phyloP scores from a whole-genome alignment of 2,113 vertebrate species.

The Menidia beryllina region DNA sequence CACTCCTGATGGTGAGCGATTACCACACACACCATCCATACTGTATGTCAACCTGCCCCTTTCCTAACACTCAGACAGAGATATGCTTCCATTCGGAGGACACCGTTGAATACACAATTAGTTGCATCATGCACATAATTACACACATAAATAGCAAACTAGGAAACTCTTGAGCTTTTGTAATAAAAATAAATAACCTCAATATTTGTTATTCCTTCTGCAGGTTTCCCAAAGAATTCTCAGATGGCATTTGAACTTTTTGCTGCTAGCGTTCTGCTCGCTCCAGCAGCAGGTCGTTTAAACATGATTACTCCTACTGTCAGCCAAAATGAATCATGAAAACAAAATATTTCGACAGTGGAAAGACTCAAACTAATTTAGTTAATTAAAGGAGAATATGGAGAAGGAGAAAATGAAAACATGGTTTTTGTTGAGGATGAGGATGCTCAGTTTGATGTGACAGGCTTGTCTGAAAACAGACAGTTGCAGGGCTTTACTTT shows the following conservation, averaged over 20 bases:
- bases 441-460: neutral
- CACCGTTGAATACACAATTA: neutral
- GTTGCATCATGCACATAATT: neutral
- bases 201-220: neutral
- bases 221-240: neutral
- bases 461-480: slow-evolving; percentile 3
- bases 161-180: neutral
- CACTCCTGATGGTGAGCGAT: slow-evolving; percentile 19
- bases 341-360: slow-evolving; percentile 2
- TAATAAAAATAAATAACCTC: neutral
- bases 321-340: slow-evolving; percentile 5
- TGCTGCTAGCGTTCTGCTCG: neutral
- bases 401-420: slow-evolving; percentile 18
- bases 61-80: slow-evolving; percentile 24
- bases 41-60: slow-evolving; percentile 16
- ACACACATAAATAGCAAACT: neutral
- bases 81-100: neutral
- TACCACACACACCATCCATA: slow-evolving; percentile 38
- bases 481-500: neutral
- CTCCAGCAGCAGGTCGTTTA: no score
- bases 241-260: neutral
- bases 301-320: slow-evolving; percentile 1
- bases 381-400: slow-evolving; percentile 6
- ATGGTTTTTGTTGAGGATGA: neutral
- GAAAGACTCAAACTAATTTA: slow-evolving; percentile 12